A percentile compares a stretch with the other conserved stretches of the same genome.
phyloP scores from a whole-genome alignment of 2,888 invertebrate genomes.

The Lasioglossum lativentre region DNA sequence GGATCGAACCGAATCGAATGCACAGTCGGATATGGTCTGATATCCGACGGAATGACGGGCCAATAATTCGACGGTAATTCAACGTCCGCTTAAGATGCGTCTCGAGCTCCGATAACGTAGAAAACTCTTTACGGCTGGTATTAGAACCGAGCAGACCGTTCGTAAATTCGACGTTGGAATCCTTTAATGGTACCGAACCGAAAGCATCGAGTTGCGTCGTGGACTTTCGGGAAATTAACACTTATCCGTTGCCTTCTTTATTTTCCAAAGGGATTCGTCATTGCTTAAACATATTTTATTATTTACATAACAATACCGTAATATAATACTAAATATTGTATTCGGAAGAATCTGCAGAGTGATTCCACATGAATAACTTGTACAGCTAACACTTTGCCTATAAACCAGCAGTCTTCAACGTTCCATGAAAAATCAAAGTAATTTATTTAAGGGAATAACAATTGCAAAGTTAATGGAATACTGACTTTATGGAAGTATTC shows the following conservation, averaged over 20 bases:
- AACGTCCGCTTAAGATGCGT: constrained; percentile 22
- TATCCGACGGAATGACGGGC: constrained; percentile 24
- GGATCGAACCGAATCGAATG: constrained; percentile 8
- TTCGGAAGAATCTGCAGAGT: no score
- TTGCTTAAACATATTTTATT: not conserved
- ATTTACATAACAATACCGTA: no score
- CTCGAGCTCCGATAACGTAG: not conserved
- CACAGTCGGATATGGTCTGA: constrained; percentile 26
- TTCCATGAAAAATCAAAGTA: no score
- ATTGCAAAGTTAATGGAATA: no score
- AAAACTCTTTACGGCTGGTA: not conserved
- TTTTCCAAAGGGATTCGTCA: not conserved
- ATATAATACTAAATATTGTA: no score
- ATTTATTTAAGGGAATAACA: no score
- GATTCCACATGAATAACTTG: no score
- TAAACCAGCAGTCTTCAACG: no score
- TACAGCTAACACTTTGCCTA: no score
- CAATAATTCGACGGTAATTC: constrained; percentile 34
- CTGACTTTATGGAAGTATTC: no score
- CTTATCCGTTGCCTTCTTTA: not conserved
- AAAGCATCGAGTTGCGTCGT: not conserved
- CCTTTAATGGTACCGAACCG: not conserved
- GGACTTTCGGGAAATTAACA: not conserved
- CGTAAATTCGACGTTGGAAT: not conserved
- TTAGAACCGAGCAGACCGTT: not conserved